Base-by-base conservation (phyloP, 2,888 invertebrate genomes). In the Rhaphigaster nebulosa region DNA sequence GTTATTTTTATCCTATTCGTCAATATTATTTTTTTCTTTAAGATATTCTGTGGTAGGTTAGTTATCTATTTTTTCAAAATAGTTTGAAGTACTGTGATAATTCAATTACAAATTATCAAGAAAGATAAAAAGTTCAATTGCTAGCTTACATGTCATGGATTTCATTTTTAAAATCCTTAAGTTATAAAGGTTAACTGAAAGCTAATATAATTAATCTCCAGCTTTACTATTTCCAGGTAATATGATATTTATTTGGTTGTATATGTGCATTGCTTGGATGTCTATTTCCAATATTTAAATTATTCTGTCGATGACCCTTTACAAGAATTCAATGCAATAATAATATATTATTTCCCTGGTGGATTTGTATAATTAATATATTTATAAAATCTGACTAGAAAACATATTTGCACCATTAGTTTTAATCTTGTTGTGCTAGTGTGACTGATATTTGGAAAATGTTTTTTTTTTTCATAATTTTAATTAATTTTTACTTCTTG, bases 291-390 rank as follows among this genome's bases (percentile, higher is more conserved):
- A n/a, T 60, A n/a, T 12, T n/a, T 60, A 13, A 60, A n/a, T 60
- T n/a, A 12, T n/a, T n/a, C 1, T n/a, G 1, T 23, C 6, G 3
- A 26, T 26, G 23, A 26, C 0, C 26, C 0, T 2, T 56, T 3
- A 56, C 26, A 56, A 26, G 26, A 26, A 15, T 56, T 23, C 8
- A 6, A 56, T 56, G 20, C 15, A 54, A 5, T 54, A n/a, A n/a
- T 52, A 56, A 52, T 23, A 12, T 60, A n/a, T 10, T 60, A 13
- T n/a, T n/a, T 60, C 1, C n/a, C 12, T 23, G 23, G 26, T 26
- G 23, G 10, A 56, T 26, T 56, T 60, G 8, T n/a, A 12, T 10
- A 15, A 15, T 60, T 60, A n/a, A n/a, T n/a, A 26, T 3, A 60
- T 60, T 60, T n/a, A 56, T 56, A 2, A 0, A 60, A n/a, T n/a